Percentiles rank a stretch among this genome's conserved stretches.
Conservation (phyloP, 2,888 invertebrate species). For the Hedya salicella region DNA sequence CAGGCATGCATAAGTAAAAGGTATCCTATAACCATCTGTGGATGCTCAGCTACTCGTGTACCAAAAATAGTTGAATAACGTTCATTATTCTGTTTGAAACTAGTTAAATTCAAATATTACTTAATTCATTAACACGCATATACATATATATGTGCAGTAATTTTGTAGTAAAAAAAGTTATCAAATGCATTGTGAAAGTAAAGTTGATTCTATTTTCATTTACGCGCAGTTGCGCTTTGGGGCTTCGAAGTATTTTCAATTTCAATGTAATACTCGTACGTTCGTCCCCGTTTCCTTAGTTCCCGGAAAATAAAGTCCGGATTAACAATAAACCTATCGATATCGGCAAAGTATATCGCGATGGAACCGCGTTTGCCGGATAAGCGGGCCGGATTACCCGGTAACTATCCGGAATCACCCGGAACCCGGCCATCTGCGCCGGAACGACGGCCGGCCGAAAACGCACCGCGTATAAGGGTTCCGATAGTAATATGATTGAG, state of each 20-base stretch:
- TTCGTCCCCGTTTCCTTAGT: not conserved
- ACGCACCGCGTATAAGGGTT: not conserved
- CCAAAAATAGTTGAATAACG: too few relatives aligned
- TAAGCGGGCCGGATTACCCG: conserved; percentile 26
- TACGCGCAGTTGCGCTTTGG: too few relatives aligned
- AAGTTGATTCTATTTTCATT: too few relatives aligned
- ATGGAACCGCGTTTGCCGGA: conserved; percentile 13
- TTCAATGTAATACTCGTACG: not conserved
- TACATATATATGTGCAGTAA: too few relatives aligned
- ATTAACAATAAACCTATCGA: conserved; percentile 33
- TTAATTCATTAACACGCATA: too few relatives aligned
- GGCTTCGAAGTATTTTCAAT: not conserved
- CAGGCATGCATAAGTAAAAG: too few relatives aligned
- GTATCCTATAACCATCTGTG: too few relatives aligned
- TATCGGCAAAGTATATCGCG: conserved; percentile 13
- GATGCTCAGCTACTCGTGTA: too few relatives aligned
- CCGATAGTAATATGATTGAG: conserved; percentile 12
- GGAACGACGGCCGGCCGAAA: not conserved
- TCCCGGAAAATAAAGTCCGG: conserved; percentile 25
- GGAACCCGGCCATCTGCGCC: not conserved
- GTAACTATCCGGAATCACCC: not conserved
- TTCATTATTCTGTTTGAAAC: too few relatives aligned
- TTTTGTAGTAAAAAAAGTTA: too few relatives aligned
- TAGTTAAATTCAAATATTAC: too few relatives aligned
- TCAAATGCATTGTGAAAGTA: too few relatives aligned